Base-by-base conservation (phyloP, 2,113 vertebrate species). In the Salvelinus alpinus region DNA sequence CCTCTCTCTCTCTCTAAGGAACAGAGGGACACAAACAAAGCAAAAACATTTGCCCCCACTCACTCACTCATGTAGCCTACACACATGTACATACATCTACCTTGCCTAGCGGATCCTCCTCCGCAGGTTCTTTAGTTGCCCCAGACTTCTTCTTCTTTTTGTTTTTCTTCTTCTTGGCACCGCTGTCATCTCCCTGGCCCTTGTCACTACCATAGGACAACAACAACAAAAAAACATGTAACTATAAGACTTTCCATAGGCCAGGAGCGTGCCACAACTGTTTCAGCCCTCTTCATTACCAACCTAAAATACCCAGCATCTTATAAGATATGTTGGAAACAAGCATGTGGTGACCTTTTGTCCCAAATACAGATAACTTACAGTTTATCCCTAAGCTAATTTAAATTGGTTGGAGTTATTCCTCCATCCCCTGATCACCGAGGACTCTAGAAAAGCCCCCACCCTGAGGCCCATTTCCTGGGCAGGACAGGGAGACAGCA, bases 81-180 rank as follows among this genome's bases (percentile, higher is more conserved):
- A 54, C 51, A 18, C 1, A 54, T 54, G 48, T 54, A 54, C 48
- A 54, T 54, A 31, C 57, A 76, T 79, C 78, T 92, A 94, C 96
- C 96, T 96, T 98, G 83, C 95, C 88, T 0, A 95, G 83, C 65
- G 94, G 95, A 75, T 99, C 96, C 90, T 95, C 95, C 79, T 88
- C 83, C 25, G 87, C 83, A 16, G 16, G 51, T 64, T 98, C 96
- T 71, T 54, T 54, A 18, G 18, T 95, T 91, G 59, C 94, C 94
- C 71, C 95, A 78, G 94, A 92, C 84, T 98, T 98, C 94, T 98
- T 99, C 91, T 95, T 95, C 54, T 96, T 96, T 92, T 96, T 98
- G 93, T 95, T 99, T 92, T 98, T 99, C 94, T 99, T 99, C 93
- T 98, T 99, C 92, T 98, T 99, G 87, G 95, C 95, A 68, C 96